Conservation (phyloP, 2,888 invertebrate genomes). For the Catocala sponsa region DNA sequence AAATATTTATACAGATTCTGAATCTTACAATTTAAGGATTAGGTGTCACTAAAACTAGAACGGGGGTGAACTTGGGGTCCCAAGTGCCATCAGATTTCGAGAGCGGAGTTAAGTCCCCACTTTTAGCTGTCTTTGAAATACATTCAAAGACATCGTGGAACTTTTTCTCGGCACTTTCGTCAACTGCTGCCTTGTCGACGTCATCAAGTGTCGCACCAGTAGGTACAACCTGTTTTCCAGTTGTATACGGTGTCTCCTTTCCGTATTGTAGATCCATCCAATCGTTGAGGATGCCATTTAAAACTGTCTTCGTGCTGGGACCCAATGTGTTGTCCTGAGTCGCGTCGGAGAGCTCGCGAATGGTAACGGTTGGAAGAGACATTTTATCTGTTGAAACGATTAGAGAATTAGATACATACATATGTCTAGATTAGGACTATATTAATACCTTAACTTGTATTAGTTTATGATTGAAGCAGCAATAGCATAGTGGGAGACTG, state of each 20-base stretch:
- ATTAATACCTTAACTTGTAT: too few species aligned
- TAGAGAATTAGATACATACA: too few species aligned
- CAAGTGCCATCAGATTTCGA: conserved; percentile 70
- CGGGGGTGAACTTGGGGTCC: conserved; percentile 74
- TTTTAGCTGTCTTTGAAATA: conserved; percentile 71
- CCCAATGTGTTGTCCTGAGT: conserved; percentile 66
- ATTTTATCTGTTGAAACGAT: conserved; percentile 44
- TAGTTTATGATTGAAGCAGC: too few species aligned
- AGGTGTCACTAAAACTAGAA: conserved; percentile 72
- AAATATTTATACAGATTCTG: conserved; percentile 37
- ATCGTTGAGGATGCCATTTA: conserved; percentile 77
- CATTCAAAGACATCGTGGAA: conserved; percentile 70
- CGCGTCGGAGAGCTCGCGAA: conserved; percentile 68
- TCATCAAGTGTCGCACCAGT: conserved; percentile 65
- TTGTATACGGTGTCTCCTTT: conserved; percentile 78
- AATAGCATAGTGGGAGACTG: too few species aligned
- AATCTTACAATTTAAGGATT: conserved; percentile 54
- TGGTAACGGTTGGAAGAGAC: conserved; percentile 70
- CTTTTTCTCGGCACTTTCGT: conserved; percentile 62
- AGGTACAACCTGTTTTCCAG: conserved; percentile 76
- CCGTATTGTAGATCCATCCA: conserved; percentile 79
- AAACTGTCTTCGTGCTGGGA: conserved; percentile 65
- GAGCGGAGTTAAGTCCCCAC: conserved; percentile 71
- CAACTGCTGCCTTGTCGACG: conserved; percentile 64
- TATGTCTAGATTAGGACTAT: too few species aligned